Percentiles rank a stretch among this genome's conserved stretches.
Evolutionary conservation across 2,888 invertebrate genomes (phyloP).

Genomic region (Rhopalosiphum nymphaeae): DNA sequence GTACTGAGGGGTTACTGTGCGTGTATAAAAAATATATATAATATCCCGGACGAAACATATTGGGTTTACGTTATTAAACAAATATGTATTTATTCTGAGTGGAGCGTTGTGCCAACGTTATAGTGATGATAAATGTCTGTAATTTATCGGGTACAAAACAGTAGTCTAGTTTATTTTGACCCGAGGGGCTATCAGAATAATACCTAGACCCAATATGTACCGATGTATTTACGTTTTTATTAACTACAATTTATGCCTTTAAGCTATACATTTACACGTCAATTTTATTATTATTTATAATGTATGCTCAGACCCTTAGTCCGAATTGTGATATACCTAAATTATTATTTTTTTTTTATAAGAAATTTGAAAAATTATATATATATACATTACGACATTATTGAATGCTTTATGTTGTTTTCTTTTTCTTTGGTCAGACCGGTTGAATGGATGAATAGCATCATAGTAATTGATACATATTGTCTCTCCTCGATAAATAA

Average conservation of each 20-base stretch:
- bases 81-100: slow-evolving; percentile 42
- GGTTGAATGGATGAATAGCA: background rate
- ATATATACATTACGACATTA: background rate
- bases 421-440: background rate
- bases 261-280: background rate
- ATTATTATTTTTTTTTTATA: slow-evolving; percentile 17
- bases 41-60: slow-evolving; percentile 27
- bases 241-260: background rate
- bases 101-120: background rate
- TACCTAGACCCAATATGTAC: background rate
- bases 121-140: slow-evolving; percentile 26
- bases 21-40: background rate
- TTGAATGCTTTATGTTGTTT: background rate
- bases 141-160: slow-evolving; percentile 26
- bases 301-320: background rate
- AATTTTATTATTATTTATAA: background rate
- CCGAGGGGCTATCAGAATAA: slow-evolving; percentile 18
- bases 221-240: background rate
- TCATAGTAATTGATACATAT: slow-evolving; percentile 37
- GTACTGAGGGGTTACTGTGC: slow-evolving; percentile 12
- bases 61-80: slow-evolving; percentile 34
- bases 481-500: slow-evolving; percentile 34
- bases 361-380: background rate
- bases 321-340: background rate
- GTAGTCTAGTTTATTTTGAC: slow-evolving; percentile 34